phyloP scores from a whole-genome alignment of 2,888 invertebrate genomes.

The Stegana nigrithorax region DNA sequence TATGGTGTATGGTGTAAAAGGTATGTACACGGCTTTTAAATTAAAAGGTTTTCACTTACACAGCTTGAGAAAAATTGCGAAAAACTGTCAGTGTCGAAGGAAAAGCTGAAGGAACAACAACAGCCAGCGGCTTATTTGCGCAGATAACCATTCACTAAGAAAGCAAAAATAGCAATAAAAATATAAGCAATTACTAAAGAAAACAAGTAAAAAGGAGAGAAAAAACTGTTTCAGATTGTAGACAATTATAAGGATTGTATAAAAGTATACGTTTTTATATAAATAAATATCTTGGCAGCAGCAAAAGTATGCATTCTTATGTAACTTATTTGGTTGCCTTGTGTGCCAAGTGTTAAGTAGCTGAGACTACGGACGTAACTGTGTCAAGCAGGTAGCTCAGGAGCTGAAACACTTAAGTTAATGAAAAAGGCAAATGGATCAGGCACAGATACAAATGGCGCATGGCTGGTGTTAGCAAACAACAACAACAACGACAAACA shows the following conservation, averaged over 20 bases:
- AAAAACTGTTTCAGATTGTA: background rate
- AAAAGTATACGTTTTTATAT: too few species aligned
- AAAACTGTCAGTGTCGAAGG: background rate
- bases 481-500: too few species aligned
- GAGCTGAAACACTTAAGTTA: slow-evolving; percentile 11
- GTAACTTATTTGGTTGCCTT: too few species aligned
- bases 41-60: background rate
- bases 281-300: too few species aligned
- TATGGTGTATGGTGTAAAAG: background rate
- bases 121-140: background rate
- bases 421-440: slow-evolving; percentile 12
- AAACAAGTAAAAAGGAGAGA: background rate
- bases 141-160: background rate
- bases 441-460: too few species aligned
- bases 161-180: background rate
- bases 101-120: background rate
- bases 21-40: background rate
- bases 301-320: too few species aligned
- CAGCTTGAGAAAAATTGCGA: background rate
- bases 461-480: too few species aligned
- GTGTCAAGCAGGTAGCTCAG: too few species aligned
- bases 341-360: too few species aligned
- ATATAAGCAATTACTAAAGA: background rate
- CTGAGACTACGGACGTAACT: too few species aligned
- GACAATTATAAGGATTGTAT: too few species aligned